Evolutionary conservation across 2,113 vertebrate genomes (phyloP).

Genomic region (Romanogobio albipinnatus): DNA sequence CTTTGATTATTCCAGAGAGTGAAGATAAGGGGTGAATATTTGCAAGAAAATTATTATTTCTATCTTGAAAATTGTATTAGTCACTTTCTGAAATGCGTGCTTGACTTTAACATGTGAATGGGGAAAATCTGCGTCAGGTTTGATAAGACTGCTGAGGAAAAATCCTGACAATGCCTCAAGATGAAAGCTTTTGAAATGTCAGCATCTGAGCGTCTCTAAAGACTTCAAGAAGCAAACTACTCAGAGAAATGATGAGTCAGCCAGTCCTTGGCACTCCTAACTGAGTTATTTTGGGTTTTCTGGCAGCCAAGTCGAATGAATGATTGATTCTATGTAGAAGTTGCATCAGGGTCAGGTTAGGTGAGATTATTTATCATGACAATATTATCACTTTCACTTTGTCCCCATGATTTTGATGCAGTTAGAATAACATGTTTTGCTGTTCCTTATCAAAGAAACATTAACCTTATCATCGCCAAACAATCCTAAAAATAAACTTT

Average conservation of each 20-base stretch:
- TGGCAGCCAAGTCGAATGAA: neutral
- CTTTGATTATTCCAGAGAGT: neutral
- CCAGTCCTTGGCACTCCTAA: too few relatives aligned
- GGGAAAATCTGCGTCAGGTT: neutral
- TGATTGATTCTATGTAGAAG: neutral
- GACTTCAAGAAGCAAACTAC: neutral
- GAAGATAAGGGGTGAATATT: neutral
- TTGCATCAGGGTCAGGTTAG: neutral
- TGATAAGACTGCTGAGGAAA: constrained; percentile 9
- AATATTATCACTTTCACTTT: too few relatives aligned
- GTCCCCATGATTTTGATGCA: too few relatives aligned
- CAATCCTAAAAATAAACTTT: too few relatives aligned
- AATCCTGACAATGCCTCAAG: neutral
- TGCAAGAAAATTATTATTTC: neutral
- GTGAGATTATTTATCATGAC: too few relatives aligned
- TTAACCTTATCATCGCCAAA: too few relatives aligned
- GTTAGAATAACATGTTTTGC: too few relatives aligned
- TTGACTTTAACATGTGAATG: neutral
- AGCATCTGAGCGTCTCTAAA: neutral
- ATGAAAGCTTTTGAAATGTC: neutral
- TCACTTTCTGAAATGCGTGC: neutral
- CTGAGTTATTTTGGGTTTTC: neutral
- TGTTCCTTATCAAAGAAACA: too few relatives aligned
- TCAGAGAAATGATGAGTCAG: neutral
- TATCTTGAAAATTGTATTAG: neutral